Evolutionary conservation across 1,140 invertebrate genomes (phyloP), one percentile per base, ranked within the genome.

Genomic region (Sarcophaga peregrina): DNA sequence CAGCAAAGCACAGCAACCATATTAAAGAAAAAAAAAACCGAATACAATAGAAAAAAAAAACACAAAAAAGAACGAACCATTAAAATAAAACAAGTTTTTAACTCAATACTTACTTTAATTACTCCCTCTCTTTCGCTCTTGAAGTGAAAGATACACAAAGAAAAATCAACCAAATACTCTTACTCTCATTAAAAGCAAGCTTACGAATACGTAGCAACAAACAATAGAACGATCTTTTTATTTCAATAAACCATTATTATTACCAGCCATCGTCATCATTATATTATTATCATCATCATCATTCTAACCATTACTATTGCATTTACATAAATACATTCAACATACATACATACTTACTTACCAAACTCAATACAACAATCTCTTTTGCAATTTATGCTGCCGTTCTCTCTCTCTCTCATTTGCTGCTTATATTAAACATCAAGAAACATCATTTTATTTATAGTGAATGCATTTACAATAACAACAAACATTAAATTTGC

Each of bases 1-100:
- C 75, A 78, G 50, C 75, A 52, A n/a, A 20, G 75, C 75, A 52
- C 48, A 20, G 75, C 75, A 78, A 7, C 46, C 47, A 47, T 72
- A 25, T 72, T 72, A 4, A n/a, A 72, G 0, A 72, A 17, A 6
- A 25, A 25, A 72, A 25, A 17, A 20, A 25, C 62, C 17, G 62
- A 37, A 37, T n/a, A 37, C 1, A 37, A 37, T 37, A 37, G 25
- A 37, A 37, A 37, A 37, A 7, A 62, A 68, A 17, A 20, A 20
- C 7, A n/a, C n/a, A n/a, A n/a, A n/a, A n/a, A 68, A 25, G n/a
- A 68, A 68, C 62, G n/a, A 68, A 2, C 17, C 15, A 9, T 6
- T 20, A 5, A 25, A 8, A 37, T 37, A 25, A 68, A 68, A 68
- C 62, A 68, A 68, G 62, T 68, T 68, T 68, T n/a, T 17, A 20